Conservation (phyloP, 2,113 vertebrate genomes). For the Hippocampus barbouri region DNA sequence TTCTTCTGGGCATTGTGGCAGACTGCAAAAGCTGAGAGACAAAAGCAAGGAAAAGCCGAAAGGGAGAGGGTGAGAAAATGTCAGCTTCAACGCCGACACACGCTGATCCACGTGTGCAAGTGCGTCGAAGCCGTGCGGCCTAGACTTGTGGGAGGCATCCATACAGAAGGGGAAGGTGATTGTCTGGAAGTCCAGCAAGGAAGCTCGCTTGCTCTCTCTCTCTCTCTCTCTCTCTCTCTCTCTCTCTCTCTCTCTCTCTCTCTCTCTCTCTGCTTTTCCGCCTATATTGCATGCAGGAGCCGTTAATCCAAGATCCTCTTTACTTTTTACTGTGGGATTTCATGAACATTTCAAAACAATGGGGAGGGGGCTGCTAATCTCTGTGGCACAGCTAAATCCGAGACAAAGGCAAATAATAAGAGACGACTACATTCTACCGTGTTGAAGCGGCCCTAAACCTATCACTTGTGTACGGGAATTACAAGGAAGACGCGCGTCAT, state of each 20-base stretch:
- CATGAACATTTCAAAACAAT: constrained; percentile 77
- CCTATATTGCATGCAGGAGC: constrained; percentile 59
- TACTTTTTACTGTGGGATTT: constrained; percentile 73
- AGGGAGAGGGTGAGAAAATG: constrained; percentile 25
- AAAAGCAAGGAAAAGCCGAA: constrained; percentile 43
- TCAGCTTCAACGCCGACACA: constrained; percentile 46
- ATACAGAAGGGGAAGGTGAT: constrained; percentile 62
- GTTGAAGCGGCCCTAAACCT: constrained; percentile 71
- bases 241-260: too few relatives aligned
- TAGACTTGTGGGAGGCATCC: constrained; percentile 61
- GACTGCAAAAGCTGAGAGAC: constrained; percentile 32
- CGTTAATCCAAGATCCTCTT: constrained; percentile 77
- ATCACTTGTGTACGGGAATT: constrained; percentile 71
- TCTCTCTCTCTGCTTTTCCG: constrained; percentile 39
- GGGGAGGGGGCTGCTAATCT: constrained; percentile 71
- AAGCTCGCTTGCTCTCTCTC: constrained; percentile 13
- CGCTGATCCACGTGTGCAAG: constrained; percentile 28
- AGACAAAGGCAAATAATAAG: constrained; percentile 73
- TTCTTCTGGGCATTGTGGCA: constrained; percentile 44
- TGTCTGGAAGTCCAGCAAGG: constrained; percentile 66
- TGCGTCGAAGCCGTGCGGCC: constrained; percentile 46
- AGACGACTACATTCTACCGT: constrained; percentile 65
- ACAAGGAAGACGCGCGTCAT: constrained; percentile 67
- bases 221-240: not conserved
- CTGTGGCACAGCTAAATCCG: constrained; percentile 75